Evolutionary conservation across 2,797 vertebrate genomes (phyloP).

Genomic region (Gorsachius magnificus): DNA sequence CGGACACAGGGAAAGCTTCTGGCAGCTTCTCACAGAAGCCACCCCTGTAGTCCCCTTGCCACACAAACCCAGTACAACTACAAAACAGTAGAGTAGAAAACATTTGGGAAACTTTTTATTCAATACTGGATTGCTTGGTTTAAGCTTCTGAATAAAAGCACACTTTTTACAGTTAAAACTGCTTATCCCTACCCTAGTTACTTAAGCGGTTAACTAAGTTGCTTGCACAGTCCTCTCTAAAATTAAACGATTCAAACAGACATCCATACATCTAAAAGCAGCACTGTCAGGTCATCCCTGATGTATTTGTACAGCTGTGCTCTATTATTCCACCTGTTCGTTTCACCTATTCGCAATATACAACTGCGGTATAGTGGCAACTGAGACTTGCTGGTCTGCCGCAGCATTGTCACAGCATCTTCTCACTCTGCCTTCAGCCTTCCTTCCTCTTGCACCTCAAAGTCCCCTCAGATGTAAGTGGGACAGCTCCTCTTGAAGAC

Average conservation of each 20-base stretch:
- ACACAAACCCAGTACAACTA: background rate
- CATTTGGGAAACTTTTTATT: background rate
- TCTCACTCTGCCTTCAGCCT: no score
- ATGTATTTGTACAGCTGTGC: no score
- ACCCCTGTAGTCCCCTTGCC: no score
- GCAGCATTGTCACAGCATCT: accelerated
- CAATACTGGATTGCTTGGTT: background rate
- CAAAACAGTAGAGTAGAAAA: background rate
- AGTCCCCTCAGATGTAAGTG: background rate
- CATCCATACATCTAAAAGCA: background rate
- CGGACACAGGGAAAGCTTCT: no score
- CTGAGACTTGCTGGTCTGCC: no score
- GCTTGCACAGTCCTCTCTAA: background rate
- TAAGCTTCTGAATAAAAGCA: background rate
- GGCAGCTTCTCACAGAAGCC: no score
- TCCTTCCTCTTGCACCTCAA: accelerated
- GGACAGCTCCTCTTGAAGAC: accelerated
- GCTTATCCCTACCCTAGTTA: no score
- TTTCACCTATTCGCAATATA: accelerated
- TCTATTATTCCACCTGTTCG: no score
- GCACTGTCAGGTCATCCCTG: background rate
- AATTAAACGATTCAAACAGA: accelerated
- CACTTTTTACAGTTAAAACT: background rate
- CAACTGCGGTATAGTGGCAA: accelerated
- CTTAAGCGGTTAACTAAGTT: no score